Evolutionary conservation across 2,797 vertebrate species (phyloP).

Genomic region (Gymnocypris eckloni): DNA sequence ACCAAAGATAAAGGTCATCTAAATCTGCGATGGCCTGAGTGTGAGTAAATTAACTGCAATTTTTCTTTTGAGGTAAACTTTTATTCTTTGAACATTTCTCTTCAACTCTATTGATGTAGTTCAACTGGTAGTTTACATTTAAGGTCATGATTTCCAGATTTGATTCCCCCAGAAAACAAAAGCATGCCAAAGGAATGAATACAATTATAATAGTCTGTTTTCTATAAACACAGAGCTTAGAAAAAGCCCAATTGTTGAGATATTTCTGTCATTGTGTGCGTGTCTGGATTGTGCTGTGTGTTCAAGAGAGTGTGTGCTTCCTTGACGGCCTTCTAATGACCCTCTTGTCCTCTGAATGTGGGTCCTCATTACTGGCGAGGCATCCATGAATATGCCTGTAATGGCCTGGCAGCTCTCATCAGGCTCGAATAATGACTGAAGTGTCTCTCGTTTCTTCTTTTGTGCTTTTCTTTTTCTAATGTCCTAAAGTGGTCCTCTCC

Average conservation of each 20-base stretch:
- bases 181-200: neutral
- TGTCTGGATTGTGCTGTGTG: neutral
- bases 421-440: slow-evolving; percentile 50
- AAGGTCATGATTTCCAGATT: neutral
- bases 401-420: slow-evolving; percentile 56
- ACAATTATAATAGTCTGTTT: slow-evolving; percentile 19
- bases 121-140: neutral
- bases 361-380: slow-evolving; percentile 54
- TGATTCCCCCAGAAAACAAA: neutral
- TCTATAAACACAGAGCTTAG: slow-evolving; percentile 1
- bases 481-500: slow-evolving; percentile 49
- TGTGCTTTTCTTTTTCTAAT: slow-evolving; percentile 43
- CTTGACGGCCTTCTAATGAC: slow-evolving; percentile 56
- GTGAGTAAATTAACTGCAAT: neutral
- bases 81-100: neutral
- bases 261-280: slow-evolving; percentile 9
- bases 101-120: neutral
- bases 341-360: slow-evolving; percentile 56
- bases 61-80: neutral
- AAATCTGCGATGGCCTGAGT: neutral
- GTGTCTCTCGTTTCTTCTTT: slow-evolving; percentile 52
- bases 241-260: neutral
- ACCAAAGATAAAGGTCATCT: no score
- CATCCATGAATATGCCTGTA: slow-evolving; percentile 43
- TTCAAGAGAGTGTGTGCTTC: slow-evolving; percentile 30